Conservation (phyloP, 92 coral and sea anemone genomes). For the Phymanthus crucifer region DNA sequence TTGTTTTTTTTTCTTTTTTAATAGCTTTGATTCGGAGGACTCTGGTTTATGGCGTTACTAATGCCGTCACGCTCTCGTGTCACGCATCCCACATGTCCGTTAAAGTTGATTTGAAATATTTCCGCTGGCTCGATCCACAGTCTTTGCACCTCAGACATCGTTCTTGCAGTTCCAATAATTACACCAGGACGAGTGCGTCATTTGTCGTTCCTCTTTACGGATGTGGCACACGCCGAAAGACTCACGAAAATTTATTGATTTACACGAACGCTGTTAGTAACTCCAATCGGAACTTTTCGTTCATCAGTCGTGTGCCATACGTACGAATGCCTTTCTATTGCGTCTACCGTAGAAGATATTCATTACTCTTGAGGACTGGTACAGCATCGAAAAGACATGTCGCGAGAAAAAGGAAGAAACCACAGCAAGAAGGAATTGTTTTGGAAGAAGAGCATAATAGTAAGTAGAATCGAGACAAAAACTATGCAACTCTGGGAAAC, state of each 20-base stretch:
- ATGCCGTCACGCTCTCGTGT: constrained; percentile 34
- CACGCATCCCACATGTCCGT: constrained; percentile 54
- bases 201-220: constrained; percentile 57
- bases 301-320: constrained; percentile 32
- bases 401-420: neutral
- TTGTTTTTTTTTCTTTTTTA: too few relatives aligned
- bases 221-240: constrained; percentile 55
- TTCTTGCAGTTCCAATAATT: constrained; percentile 37
- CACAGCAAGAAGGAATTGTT: neutral
- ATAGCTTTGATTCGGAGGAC: constrained; percentile 3
- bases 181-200: constrained; percentile 34
- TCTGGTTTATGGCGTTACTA: constrained; percentile 5
- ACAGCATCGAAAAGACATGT: neutral
- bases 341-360: constrained; percentile 20
- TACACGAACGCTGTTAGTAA: constrained; percentile 56
- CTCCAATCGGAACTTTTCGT: constrained; percentile 24
- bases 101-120: constrained; percentile 40
- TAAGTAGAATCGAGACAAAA: neutral
- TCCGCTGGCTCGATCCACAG: constrained; percentile 43
- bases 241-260: constrained; percentile 18
- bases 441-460: neutral
- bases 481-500: too few relatives aligned
- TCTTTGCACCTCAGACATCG: constrained; percentile 55
- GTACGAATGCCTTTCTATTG: constrained; percentile 41
- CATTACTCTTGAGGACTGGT: constrained; percentile 21